A percentile compares a stretch with the other conserved stretches of the same genome.
phyloP scores from a whole-genome alignment of 2,888 invertebrate species.

The Drosophila pseudotakahashii region DNA sequence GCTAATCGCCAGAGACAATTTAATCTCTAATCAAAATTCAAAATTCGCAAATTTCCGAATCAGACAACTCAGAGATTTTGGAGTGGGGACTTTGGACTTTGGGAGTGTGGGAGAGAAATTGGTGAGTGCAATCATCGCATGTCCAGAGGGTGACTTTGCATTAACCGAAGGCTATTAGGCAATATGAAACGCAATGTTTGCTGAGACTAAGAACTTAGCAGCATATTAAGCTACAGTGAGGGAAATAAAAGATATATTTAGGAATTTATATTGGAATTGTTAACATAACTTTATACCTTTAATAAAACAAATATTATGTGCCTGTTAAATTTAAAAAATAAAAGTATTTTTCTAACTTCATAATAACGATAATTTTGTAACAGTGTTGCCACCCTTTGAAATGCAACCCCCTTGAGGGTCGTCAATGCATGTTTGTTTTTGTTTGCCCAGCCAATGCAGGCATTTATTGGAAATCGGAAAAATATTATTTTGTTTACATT shows the following conservation, averaged over 20 bases:
- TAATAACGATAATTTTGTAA: neutral
- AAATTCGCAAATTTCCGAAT: conserved; percentile 73
- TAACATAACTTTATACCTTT: too few species aligned
- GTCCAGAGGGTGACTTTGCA: conserved; percentile 24
- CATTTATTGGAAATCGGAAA: conserved; percentile 62
- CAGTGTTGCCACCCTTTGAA: conserved; percentile 4
- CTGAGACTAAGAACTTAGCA: neutral
- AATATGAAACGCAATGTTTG: conserved; percentile 16
- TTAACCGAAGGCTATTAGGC: conserved; percentile 12
- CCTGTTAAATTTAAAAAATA: too few species aligned
- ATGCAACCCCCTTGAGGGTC: conserved; percentile 9
- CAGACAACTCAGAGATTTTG: neutral
- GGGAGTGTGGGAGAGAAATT: conserved; percentile 55
- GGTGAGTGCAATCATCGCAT: conserved; percentile 32
- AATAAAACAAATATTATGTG: too few species aligned
- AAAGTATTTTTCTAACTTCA: too few species aligned
- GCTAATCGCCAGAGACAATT: conserved; percentile 80
- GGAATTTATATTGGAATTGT: too few species aligned
- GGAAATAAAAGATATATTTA: neutral
- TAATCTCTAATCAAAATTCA: conserved; percentile 80
- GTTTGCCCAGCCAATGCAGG: conserved; percentile 38
- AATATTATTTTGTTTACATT: conserved; percentile 67
- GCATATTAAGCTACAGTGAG: conserved; percentile 2
- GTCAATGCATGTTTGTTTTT: conserved; percentile 49
- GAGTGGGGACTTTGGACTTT: too few species aligned